Percentiles rank a stretch among this genome's conserved stretches.
phyloP scores from a whole-genome alignment of 2,797 vertebrate species.

The Acanthurus lineatus region DNA sequence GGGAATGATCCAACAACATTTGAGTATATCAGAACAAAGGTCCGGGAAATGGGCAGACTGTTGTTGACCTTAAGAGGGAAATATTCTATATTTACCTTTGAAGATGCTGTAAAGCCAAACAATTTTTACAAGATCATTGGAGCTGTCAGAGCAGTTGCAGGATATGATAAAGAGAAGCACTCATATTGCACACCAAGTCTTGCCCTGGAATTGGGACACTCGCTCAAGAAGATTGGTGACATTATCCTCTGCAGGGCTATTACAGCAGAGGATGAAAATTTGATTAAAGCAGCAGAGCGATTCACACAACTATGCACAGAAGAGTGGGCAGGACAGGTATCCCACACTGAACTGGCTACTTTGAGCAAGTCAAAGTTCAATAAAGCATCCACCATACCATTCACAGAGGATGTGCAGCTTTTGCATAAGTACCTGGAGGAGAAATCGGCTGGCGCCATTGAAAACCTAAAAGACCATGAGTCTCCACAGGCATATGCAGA shows the following conservation, averaged over 20 bases:
- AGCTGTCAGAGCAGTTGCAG: constrained; percentile 2
- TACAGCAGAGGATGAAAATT: neutral
- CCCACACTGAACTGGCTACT: neutral
- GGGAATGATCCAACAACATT: constrained; percentile 1
- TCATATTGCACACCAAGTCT: constrained; percentile 5
- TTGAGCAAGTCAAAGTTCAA: neutral
- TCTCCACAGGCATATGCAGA: neutral
- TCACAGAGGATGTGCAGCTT: constrained; percentile 56
- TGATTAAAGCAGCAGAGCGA: neutral
- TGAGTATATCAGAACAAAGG: neutral
- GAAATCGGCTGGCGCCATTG: neutral
- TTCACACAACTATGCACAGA: neutral
- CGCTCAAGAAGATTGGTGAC: neutral
- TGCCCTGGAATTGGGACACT: constrained; percentile 6
- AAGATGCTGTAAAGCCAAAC: constrained; percentile 11
- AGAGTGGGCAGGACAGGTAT: neutral
- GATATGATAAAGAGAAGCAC: constrained; percentile 8
- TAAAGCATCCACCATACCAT: constrained; percentile 24
- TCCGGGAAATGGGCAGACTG: neutral
- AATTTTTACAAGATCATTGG: neutral
- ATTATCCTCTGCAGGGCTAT: constrained; percentile 10
- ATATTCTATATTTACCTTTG: neutral
- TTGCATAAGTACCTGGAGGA: constrained; percentile 40
- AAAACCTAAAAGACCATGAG: neutral
- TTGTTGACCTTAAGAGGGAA: neutral